A percentile compares a stretch with the other conserved stretches of the same genome.
phyloP scores from a whole-genome alignment of 2,113 vertebrate genomes.

The Eurystomus gularis region DNA sequence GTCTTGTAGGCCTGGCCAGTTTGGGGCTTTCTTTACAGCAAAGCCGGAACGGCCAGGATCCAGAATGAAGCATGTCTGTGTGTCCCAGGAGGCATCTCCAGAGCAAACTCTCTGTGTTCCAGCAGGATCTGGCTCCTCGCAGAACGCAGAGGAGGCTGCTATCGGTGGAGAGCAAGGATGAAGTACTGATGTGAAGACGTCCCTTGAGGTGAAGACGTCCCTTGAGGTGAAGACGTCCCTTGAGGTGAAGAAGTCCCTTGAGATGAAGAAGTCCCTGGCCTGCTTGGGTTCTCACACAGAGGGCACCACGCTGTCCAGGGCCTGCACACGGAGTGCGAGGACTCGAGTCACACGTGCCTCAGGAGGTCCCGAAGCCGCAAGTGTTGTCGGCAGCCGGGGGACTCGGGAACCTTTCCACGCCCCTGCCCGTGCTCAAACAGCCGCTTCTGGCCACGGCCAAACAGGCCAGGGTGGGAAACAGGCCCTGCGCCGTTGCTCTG shows the following conservation, averaged over 20 bases:
- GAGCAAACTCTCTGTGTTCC: background rate
- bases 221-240: too few species aligned
- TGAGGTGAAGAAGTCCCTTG: background rate
- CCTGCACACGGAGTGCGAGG: fast-evolving
- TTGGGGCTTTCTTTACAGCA: background rate
- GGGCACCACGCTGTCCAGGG: background rate
- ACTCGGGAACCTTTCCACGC: fast-evolving
- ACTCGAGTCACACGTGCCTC: background rate
- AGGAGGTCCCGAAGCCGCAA: background rate
- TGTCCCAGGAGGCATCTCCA: background rate
- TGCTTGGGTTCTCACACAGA: background rate
- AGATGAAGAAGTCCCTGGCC: background rate
- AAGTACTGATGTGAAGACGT: background rate
- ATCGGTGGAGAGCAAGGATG: background rate
- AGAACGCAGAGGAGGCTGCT: background rate
- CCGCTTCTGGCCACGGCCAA: background rate
- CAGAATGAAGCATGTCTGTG: fast-evolving
- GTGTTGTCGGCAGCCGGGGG: fast-evolving
- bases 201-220: background rate
- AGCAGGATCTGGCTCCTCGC: background rate
- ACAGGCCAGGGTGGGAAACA: fast-evolving
- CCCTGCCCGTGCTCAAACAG: fast-evolving
- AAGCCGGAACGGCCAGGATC: background rate
- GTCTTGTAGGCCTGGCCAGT: background rate
- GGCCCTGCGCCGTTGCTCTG: fast-evolving